These are phyloP conservation scores for Magallana nippona DNA, from an alignment of 2,888 invertebrate species.

Conservation along the genomic window DNA sequence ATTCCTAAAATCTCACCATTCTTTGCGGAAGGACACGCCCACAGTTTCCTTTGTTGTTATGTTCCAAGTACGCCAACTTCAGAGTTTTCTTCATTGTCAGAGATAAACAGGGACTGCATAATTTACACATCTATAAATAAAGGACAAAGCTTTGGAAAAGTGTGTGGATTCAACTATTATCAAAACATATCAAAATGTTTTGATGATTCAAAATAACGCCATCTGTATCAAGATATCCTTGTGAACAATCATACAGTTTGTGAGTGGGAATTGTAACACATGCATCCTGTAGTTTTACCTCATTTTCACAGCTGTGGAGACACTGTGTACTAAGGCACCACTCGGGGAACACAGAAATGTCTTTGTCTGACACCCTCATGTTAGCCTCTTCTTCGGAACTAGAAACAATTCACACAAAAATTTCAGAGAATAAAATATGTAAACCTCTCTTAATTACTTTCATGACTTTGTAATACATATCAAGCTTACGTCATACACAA, in stretches of 20 bases:
- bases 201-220: no score
- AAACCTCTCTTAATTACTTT: no score
- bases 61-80: constrained; percentile 88
- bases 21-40: constrained; percentile 89
- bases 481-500: no score
- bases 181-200: no score
- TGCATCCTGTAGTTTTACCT: constrained; percentile 77
- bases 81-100: constrained; percentile 83
- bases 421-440: no score
- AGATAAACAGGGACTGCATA: constrained; percentile 90
- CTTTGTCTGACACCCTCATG: constrained; percentile 89
- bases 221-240: no score
- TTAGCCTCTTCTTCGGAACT: constrained; percentile 81
- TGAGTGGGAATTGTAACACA: no score
- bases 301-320: constrained; percentile 83
- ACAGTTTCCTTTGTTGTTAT: constrained; percentile 89
- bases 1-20: constrained; percentile 63
- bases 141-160: neutral
- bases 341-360: constrained; percentile 88
- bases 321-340: constrained; percentile 83
- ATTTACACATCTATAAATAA: constrained; percentile 83
- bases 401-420: neutral
- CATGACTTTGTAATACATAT: no score
- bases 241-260: no score
- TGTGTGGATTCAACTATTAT: no score